phyloP scores from a whole-genome alignment of 2,797 vertebrate species.

The Etheostoma perlongum region DNA sequence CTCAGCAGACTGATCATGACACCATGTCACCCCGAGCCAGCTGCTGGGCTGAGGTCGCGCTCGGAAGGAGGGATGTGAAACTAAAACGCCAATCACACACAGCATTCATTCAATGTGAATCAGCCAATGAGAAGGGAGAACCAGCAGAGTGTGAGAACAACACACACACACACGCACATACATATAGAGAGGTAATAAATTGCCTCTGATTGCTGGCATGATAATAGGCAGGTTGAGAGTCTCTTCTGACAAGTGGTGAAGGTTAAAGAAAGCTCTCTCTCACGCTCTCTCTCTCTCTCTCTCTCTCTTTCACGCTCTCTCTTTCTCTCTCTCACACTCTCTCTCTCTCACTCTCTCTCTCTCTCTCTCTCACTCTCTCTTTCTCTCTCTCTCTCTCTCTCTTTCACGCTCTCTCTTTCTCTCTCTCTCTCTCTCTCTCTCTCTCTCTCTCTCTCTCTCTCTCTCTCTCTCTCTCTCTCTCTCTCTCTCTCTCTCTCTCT shows the following conservation, averaged over 20 bases:
- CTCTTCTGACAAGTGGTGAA: conserved; percentile 60
- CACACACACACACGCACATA: not conserved
- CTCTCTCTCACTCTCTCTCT: too few relatives aligned
- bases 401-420: not conserved
- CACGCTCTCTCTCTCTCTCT: not conserved
- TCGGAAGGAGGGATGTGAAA: not conserved
- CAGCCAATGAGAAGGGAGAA: conserved; percentile 39
- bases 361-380: too few relatives aligned
- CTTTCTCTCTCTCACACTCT: not conserved
- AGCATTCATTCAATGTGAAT: not conserved
- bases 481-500: too few relatives aligned
- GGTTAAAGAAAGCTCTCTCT: conserved; percentile 35
- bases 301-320: not conserved
- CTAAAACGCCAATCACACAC: not conserved
- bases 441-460: too few relatives aligned
- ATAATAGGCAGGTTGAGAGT: conserved; percentile 53
- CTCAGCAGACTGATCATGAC: not conserved
- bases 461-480: too few relatives aligned
- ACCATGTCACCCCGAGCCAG: not conserved
- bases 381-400: too few relatives aligned
- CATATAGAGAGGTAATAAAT: conserved; percentile 21
- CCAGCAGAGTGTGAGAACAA: not conserved
- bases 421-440: not conserved
- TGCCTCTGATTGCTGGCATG: conserved; percentile 50
- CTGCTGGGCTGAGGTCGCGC: too few relatives aligned